These are phyloP conservation scores for Enteromius radiatus DNA, from an alignment of 2,797 vertebrate genomes.

Conservation along the genomic window DNA sequence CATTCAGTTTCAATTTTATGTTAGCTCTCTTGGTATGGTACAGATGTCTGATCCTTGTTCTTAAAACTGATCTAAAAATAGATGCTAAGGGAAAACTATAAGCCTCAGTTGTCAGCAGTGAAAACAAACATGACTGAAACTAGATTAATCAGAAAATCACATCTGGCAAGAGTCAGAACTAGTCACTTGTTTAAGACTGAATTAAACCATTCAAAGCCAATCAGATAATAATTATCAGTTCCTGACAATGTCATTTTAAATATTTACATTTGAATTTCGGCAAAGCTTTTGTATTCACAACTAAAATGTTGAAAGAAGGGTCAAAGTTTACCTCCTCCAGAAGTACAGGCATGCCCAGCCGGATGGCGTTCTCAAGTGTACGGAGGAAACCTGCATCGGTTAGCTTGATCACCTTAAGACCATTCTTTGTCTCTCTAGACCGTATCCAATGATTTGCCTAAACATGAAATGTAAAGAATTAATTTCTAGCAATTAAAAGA, in stretches of 20 bases:
- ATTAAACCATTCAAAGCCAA: neutral
- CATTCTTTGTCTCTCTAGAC: conserved; percentile 80
- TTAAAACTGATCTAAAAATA: conserved; percentile 4
- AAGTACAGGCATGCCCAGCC: conserved; percentile 83
- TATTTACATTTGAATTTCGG: neutral
- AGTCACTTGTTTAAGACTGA: conserved; percentile 3
- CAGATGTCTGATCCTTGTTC: neutral
- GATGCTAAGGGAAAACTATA: neutral
- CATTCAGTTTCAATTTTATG: neutral
- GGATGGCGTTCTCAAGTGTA: conserved; percentile 84
- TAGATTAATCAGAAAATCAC: conserved; percentile 5
- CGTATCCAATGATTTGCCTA: conserved; percentile 89
- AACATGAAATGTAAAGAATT: neutral
- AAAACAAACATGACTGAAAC: conserved; percentile 24
- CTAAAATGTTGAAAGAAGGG: neutral
- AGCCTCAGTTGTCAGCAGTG: neutral
- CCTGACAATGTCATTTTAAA: neutral
- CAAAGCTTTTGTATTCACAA: neutral
- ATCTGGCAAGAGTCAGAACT: conserved; percentile 27
- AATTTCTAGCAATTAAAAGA: neutral
- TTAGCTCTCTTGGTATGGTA: conserved; percentile 12
- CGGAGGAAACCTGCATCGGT: conserved; percentile 82
- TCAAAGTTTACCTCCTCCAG: conserved; percentile 79
- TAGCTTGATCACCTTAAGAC: conserved; percentile 86
- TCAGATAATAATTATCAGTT: neutral